phyloP scores from a whole-genome alignment of 1,140 invertebrate species.

The Dendroctonus ponderosae region DNA sequence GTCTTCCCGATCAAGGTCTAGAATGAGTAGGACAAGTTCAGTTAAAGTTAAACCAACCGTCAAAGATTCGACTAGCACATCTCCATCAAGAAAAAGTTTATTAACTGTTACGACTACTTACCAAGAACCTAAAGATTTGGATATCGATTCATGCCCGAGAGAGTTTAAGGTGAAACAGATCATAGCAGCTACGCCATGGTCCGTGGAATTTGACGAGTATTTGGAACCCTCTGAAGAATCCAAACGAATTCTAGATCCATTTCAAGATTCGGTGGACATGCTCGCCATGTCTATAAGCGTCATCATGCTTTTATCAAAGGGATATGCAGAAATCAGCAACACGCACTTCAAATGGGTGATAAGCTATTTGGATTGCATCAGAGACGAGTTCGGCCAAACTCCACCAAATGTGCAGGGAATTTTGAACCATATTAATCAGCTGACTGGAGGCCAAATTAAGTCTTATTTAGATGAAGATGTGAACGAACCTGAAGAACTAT shows the following conservation, averaged over 20 bases:
- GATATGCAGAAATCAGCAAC: slow-evolving; percentile 21
- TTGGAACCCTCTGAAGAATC: slow-evolving; percentile 11
- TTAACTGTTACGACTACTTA: slow-evolving; percentile 4
- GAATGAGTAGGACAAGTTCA: neutral
- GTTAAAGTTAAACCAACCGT: neutral
- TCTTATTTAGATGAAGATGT: slow-evolving; percentile 13
- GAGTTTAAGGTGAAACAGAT: slow-evolving; percentile 24
- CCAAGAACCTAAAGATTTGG: neutral
- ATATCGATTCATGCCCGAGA: slow-evolving; percentile 14
- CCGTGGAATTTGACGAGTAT: slow-evolving; percentile 25
- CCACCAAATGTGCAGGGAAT: slow-evolving; percentile 40
- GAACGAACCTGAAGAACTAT: too few relatives aligned
- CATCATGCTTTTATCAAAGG: slow-evolving; percentile 38
- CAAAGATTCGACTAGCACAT: neutral
- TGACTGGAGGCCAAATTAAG: slow-evolving; percentile 26
- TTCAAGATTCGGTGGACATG: slow-evolving; percentile 37
- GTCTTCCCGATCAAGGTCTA: neutral
- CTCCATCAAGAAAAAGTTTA: slow-evolving; percentile 14
- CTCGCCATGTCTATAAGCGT: slow-evolving; percentile 37
- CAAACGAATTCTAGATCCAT: slow-evolving; percentile 20
- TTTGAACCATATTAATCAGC: slow-evolving; percentile 38
- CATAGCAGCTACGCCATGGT: slow-evolving; percentile 28
- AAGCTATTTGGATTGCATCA: slow-evolving; percentile 38
- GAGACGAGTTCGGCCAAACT: slow-evolving; percentile 34
- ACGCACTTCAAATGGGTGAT: slow-evolving; percentile 34